Evolutionary conservation across 2,888 invertebrate genomes (phyloP), one percentile per base, ranked within the genome.

Genomic region (Neoaliturus tenellus): DNA sequence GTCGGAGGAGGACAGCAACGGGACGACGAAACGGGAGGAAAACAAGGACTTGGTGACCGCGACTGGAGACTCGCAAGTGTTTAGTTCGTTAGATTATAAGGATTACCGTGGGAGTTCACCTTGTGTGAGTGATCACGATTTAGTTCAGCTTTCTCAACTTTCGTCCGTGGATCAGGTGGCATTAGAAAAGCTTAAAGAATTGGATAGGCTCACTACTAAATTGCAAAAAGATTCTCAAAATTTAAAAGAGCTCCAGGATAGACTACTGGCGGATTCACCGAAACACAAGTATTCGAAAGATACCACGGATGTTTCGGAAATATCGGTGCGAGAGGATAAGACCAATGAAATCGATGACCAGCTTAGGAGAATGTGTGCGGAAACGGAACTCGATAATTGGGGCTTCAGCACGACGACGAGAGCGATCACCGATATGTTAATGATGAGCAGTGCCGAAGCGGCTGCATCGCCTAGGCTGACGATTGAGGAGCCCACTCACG

Each of bases 191-290:
- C 92, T 95, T 89, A 94, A 95, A 89, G 95, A 95, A 91, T 92
- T 96, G 90, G 96, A 96, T 92, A 93, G 95, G 90, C 90, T 96
- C 89, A 95, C 95, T 89, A 94, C 92, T 87, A 95, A 95, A 91
- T 92, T 96, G 89, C 95, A 95, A 88, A 95, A 95, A 91, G 96
- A 96, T 91, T 95, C 95, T 84, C 93, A 94, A 90, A 95, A 95
- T 90, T 92, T 95, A 88, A 95, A 95, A 91, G 95, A 95, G 90
- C 92, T 96, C 87, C 94, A 95, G 90, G 93, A 93, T 88, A 93
- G 94, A 90, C 91, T 95, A 86, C 91, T 94, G 17, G 86, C 85
- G 14, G 86, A 86, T 48, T 86, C 86, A 2, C 86, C 86, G 25
- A 86, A 86, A 55, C 83, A 86, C 12, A 84, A 85, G 28, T 83